These are phyloP conservation scores for Phalangium opilio DNA, from an alignment of 2,888 invertebrate genomes.

Conservation along the genomic window DNA sequence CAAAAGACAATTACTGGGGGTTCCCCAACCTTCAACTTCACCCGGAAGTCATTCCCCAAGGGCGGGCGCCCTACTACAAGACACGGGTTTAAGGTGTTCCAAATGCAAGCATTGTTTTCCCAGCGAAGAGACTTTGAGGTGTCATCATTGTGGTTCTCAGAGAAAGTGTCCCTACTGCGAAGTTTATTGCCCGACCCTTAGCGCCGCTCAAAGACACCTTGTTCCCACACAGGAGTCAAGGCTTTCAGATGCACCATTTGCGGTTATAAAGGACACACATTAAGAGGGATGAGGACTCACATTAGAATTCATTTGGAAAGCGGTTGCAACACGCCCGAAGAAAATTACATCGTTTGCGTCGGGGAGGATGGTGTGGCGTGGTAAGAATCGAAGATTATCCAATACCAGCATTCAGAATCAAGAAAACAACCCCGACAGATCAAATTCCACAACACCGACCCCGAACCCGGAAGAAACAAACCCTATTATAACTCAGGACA, in stretches of 20 bases:
- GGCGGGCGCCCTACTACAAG: too few species aligned
- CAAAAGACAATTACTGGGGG: slow-evolving; percentile 41
- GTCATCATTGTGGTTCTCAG: slow-evolving; percentile 28
- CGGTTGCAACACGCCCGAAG: slow-evolving; percentile 35
- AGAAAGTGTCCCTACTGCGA: slow-evolving; percentile 83
- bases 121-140: slow-evolving; percentile 27
- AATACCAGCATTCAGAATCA: slow-evolving; percentile 10
- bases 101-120: slow-evolving; percentile 28
- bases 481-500: too few species aligned
- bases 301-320: slow-evolving; percentile 93
- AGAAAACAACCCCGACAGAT: slow-evolving; percentile 2
- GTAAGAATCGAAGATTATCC: slow-evolving; percentile 7
- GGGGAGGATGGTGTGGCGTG: slow-evolving; percentile 51
- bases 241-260: slow-evolving; percentile 90
- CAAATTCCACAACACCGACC: too few species aligned
- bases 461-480: too few species aligned
- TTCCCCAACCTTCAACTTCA: slow-evolving; percentile 4
- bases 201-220: slow-evolving; percentile 78
- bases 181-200: slow-evolving; percentile 66
- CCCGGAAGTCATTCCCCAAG: slow-evolving; percentile 4
- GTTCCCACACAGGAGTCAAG: slow-evolving; percentile 67
- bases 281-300: slow-evolving; percentile 92
- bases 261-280: slow-evolving; percentile 87
- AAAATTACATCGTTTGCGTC: slow-evolving; percentile 72
- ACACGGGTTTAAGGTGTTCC: slow-evolving; percentile 23